A percentile compares a stretch with the other conserved stretches of the same genome.
These are phyloP conservation scores for Synergus laeviventris DNA, from an alignment of 2,888 invertebrate species.

Conservation along the genomic window DNA sequence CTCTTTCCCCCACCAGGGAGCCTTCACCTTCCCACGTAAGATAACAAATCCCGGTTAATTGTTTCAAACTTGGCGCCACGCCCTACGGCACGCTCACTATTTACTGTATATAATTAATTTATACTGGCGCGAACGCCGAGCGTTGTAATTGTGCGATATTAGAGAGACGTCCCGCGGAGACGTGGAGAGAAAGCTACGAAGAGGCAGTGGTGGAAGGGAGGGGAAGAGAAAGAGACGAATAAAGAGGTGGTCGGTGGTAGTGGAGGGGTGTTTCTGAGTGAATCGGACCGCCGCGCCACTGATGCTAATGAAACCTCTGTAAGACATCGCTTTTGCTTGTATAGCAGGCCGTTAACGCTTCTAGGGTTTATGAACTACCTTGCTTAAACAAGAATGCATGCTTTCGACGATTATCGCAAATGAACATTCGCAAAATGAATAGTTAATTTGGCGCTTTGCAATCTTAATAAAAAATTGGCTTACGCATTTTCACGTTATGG, in stretches of 20 bases:
- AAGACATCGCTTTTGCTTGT: slow-evolving; percentile 49
- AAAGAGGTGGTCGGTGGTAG: neutral
- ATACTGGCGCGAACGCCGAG: slow-evolving; percentile 50
- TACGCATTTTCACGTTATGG: neutral
- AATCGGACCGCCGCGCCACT: slow-evolving; percentile 46
- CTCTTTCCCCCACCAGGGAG: slow-evolving; percentile 13
- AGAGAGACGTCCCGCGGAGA: slow-evolving; percentile 42
- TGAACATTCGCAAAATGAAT: neutral
- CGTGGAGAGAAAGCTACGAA: slow-evolving; percentile 38
- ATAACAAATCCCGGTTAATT: slow-evolving; percentile 68
- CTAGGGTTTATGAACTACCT: slow-evolving; percentile 45
- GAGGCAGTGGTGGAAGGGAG: slow-evolving; percentile 43
- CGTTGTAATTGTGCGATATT: slow-evolving; percentile 56
- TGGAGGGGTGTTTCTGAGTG: slow-evolving; percentile 30
- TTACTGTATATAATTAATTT: slow-evolving; percentile 66
- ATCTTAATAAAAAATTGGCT: neutral
- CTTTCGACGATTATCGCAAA: slow-evolving; percentile 42
- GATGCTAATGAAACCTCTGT: slow-evolving; percentile 52
- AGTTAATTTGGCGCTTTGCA: neutral
- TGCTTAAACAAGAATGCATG: slow-evolving; percentile 51
- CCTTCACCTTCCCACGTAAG: slow-evolving; percentile 55
- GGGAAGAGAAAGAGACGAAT: slow-evolving; percentile 35
- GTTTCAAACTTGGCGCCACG: slow-evolving; percentile 65
- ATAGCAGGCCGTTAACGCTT: slow-evolving; percentile 45
- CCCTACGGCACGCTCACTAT: slow-evolving; percentile 55